These are phyloP conservation scores for Isurus oxyrinchus DNA, from an alignment of 2,113 vertebrate species.

Conservation along the genomic window DNA sequence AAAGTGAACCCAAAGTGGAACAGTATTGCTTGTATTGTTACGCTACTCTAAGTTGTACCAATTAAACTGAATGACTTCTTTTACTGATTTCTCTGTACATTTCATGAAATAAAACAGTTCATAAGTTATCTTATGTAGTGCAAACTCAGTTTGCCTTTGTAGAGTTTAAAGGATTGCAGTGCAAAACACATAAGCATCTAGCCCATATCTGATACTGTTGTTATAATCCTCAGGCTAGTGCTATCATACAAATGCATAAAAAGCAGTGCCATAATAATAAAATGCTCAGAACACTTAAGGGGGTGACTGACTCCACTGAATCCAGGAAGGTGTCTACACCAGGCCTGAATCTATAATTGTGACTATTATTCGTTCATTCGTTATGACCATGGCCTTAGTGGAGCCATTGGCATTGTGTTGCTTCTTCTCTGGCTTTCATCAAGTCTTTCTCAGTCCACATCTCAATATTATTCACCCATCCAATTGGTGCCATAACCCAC, in stretches of 20 bases:
- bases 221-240: background rate
- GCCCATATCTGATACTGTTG: background rate
- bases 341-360: background rate
- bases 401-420: background rate
- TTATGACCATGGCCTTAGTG: background rate
- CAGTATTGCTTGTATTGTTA: background rate
- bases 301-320: background rate
- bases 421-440: background rate
- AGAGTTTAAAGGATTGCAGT: background rate
- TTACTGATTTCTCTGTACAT: background rate
- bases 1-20: background rate
- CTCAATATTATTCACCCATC: no score
- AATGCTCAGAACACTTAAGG: background rate
- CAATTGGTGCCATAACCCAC: background rate
- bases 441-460: background rate
- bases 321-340: background rate
- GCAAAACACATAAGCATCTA: background rate
- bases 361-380: background rate
- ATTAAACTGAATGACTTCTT: background rate
- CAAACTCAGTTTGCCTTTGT: background rate
- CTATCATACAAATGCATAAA: background rate
- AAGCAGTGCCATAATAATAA: background rate
- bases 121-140: background rate
- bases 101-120: background rate
- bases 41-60: background rate